These are phyloP conservation scores for Chloebia gouldiae DNA, from an alignment of 2,113 vertebrate genomes.

Conservation along the genomic window DNA sequence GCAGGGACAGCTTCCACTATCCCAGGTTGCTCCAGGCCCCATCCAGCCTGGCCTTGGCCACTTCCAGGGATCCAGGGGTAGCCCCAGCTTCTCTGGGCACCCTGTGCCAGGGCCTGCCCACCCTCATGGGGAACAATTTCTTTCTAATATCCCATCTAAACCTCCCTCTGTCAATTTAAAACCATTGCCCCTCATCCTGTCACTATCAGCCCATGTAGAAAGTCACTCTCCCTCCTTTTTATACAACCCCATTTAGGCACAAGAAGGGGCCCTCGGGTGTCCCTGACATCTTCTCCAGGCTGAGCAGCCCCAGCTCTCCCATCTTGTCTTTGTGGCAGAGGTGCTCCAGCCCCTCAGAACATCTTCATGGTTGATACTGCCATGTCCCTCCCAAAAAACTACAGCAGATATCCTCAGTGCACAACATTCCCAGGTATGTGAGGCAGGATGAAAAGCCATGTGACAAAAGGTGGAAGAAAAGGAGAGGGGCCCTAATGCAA, in stretches of 20 bases:
- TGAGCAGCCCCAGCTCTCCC: background rate
- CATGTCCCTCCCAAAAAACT: rapidly evolving
- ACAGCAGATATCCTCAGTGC: rapidly evolving
- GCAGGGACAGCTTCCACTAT: background rate
- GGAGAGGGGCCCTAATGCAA: background rate
- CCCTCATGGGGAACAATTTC: background rate
- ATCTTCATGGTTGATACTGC: background rate
- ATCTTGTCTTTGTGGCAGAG: background rate
- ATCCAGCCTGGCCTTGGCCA: rapidly evolving
- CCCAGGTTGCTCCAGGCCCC: background rate
- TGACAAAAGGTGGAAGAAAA: background rate
- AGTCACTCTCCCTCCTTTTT: background rate
- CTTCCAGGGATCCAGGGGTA: background rate
- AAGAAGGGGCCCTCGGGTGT: background rate
- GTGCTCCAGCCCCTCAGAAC: background rate
- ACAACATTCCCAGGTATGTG: background rate
- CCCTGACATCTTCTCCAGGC: background rate
- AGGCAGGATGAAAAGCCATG: background rate
- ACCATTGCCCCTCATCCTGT: background rate
- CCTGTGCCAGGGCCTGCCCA: background rate
- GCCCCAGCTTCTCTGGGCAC: background rate
- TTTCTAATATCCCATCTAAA: background rate
- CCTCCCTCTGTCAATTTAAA: background rate
- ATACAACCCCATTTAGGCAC: background rate
- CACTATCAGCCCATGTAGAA: background rate